phyloP scores from a whole-genome alignment of 2,888 invertebrate genomes.

The Drosophila mercatorum region DNA sequence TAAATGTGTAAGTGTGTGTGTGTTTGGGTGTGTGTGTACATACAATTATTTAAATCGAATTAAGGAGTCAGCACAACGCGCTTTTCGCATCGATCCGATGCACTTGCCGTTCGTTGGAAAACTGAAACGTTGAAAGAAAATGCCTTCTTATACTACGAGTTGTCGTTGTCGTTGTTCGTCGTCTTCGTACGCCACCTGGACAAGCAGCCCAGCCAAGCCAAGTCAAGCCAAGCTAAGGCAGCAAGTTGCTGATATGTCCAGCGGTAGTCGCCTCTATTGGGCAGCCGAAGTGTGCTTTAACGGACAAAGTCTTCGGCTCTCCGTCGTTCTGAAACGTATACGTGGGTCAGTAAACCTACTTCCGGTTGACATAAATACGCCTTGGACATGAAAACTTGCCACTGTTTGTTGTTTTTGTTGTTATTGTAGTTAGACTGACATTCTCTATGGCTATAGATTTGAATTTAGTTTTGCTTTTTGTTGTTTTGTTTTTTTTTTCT shows the following conservation, averaged over 20 bases:
- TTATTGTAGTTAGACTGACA: constrained; percentile 47
- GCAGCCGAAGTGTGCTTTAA: constrained; percentile 51
- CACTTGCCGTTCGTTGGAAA: constrained; percentile 81
- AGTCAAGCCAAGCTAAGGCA: constrained; percentile 15
- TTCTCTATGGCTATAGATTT: constrained; percentile 62
- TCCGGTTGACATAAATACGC: constrained; percentile 85
- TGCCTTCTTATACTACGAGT: constrained; percentile 66
- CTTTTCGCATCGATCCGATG: constrained; percentile 83
- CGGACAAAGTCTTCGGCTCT: constrained; percentile 34
- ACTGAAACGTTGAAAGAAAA: constrained; percentile 76
- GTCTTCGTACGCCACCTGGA: constrained; percentile 22
- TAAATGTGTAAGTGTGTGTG: constrained; percentile 21
- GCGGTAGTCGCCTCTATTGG: constrained; percentile 24
- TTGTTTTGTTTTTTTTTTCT: neutral
- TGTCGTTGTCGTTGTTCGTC: constrained; percentile 21
- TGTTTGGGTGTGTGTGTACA: constrained; percentile 33
- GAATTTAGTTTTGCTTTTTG: constrained; percentile 30
- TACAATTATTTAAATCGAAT: constrained; percentile 56
- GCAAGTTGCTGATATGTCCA: constrained; percentile 60
- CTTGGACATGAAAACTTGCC: constrained; percentile 85
- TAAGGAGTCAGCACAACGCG: constrained; percentile 56
- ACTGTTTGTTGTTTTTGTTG: constrained; percentile 48
- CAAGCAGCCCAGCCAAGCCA: neutral
- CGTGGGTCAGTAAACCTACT: constrained; percentile 85
- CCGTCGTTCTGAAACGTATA: constrained; percentile 70